Conservation (phyloP, 2,113 vertebrate species). For the Thamnaconus septentrionalis region DNA sequence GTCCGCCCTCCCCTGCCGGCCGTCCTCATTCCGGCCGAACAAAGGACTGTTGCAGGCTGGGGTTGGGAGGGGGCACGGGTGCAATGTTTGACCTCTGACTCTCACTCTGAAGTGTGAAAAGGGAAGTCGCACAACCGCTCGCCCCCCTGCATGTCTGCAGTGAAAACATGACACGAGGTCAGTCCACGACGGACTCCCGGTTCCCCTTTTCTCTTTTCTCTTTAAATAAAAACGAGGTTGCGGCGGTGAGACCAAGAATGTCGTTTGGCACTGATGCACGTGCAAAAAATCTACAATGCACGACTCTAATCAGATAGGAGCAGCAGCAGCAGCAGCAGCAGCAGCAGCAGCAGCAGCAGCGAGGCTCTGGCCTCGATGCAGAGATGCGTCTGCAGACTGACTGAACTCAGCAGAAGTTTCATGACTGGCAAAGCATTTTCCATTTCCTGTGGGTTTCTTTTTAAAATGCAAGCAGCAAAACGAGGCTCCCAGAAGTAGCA, state of each 20-base stretch:
- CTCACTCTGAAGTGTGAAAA: constrained; percentile 57
- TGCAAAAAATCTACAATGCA: background rate
- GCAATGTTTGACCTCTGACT: constrained; percentile 54
- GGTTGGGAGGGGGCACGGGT: constrained; percentile 1
- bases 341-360: constrained; percentile 22
- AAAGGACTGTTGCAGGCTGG: constrained; percentile 42
- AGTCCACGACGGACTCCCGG: constrained; percentile 1
- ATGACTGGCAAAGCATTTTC: constrained; percentile 65
- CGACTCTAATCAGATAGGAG: too few relatives aligned
- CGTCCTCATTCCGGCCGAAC: constrained; percentile 54
- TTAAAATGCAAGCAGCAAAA: constrained; percentile 35
- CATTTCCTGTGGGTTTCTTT: constrained; percentile 75
- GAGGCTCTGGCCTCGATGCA: background rate
- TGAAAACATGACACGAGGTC: constrained; percentile 58
- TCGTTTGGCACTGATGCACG: too few relatives aligned
- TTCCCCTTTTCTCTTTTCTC: too few relatives aligned
- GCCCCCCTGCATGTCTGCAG: constrained; percentile 52
- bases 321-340: background rate
- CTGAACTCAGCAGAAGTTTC: constrained; percentile 46
- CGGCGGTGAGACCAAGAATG: too few relatives aligned
- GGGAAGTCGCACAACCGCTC: constrained; percentile 50
- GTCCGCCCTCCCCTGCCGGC: constrained; percentile 6
- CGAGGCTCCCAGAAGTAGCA: constrained; percentile 55
- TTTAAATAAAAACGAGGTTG: too few relatives aligned
- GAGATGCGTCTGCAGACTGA: constrained; percentile 27